These are phyloP conservation scores for Sciurus vulgaris DNA, from an alignment of 2,797 vertebrate genomes.

Conservation along the genomic window DNA sequence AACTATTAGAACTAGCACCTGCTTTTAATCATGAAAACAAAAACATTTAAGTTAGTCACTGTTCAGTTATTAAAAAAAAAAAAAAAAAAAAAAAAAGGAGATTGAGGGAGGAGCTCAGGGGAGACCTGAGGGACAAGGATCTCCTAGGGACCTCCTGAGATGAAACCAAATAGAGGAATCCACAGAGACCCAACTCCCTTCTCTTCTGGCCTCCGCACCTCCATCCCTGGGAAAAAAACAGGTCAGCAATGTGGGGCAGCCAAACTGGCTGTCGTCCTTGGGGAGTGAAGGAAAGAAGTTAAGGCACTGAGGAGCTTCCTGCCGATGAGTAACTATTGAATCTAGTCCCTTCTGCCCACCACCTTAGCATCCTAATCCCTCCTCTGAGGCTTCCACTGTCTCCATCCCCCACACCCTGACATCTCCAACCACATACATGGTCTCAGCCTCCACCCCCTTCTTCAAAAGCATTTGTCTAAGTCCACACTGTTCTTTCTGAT, in stretches of 20 bases:
- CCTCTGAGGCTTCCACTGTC: neutral
- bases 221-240: neutral
- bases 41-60: neutral
- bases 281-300: neutral
- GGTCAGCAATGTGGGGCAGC: neutral
- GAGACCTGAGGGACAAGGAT: neutral
- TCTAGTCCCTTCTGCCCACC: neutral
- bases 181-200: neutral
- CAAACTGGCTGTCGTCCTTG: neutral
- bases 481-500: neutral
- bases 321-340: neutral
- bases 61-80: neutral
- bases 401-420: too few relatives aligned
- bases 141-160: neutral
- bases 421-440: neutral
- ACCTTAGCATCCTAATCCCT: too few relatives aligned
- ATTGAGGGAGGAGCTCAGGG: neutral
- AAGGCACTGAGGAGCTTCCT: neutral
- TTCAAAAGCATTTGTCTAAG: neutral
- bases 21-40: slow-evolving; percentile 36
- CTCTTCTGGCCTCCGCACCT: neutral
- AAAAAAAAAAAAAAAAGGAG: neutral
- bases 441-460: neutral
- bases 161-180: neutral
- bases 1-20: neutral